Percentiles rank a stretch among this genome's conserved stretches.
Conservation (phyloP, 2,888 invertebrate species). For the Byasa hedistus region DNA sequence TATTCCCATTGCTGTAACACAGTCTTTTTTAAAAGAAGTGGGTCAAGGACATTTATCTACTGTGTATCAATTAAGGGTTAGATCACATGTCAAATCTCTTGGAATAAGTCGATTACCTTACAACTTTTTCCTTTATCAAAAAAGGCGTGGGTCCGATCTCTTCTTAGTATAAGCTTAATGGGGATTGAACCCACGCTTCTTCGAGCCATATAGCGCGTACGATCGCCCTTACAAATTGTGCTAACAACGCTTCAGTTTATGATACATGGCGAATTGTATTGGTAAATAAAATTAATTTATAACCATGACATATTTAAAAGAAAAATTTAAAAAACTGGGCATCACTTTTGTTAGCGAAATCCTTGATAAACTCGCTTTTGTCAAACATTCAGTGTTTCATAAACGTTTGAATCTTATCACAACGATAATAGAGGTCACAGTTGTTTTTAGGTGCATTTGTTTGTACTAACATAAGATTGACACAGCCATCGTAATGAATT, state of each 20-base stretch:
- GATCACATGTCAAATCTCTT: too few relatives aligned
- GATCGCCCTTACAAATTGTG: too few relatives aligned
- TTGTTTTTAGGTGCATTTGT: not conserved
- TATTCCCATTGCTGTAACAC: too few relatives aligned
- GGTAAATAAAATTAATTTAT: conserved; percentile 1
- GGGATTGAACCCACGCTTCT: too few relatives aligned
- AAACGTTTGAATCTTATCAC: conserved; percentile 1
- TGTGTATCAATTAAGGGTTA: too few relatives aligned
- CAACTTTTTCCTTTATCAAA: too few relatives aligned
- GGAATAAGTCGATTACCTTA: too few relatives aligned
- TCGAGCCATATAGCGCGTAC: too few relatives aligned
- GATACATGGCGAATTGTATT: not conserved
- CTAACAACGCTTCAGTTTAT: not conserved
- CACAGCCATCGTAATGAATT: conserved; percentile 2
- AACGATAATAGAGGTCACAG: not conserved
- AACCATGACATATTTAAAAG: not conserved
- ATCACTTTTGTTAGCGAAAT: not conserved
- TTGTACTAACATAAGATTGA: not conserved
- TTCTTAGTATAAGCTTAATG: too few relatives aligned
- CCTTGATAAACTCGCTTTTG: not conserved
- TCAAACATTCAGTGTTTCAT: not conserved
- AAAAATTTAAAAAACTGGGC: not conserved
- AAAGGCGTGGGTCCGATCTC: too few relatives aligned
- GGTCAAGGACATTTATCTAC: too few relatives aligned
- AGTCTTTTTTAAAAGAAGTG: too few relatives aligned